Evolutionary conservation across 1,140 invertebrate species (phyloP), one percentile per base, ranked within the genome.

Genomic region (Drosophila simulans): DNA sequence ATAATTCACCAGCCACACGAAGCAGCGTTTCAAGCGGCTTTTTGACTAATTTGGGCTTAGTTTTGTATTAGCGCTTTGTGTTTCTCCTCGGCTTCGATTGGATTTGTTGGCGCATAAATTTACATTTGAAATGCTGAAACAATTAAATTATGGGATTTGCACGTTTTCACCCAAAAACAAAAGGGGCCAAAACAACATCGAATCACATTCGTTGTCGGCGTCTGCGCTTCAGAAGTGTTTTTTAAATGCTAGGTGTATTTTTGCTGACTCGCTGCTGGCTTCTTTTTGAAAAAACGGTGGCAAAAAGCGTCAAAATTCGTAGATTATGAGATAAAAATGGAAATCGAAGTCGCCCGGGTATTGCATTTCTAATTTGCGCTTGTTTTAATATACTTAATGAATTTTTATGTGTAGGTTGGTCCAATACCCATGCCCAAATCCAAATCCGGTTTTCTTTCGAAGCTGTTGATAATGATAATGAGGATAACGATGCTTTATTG

Each of bases 331-430:
- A 89, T 89, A 80, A 89, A 89, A 80, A 89, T 89, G 80, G 22
- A 78, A 89, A 89, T 89, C 0, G 5, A 0, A 17, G 8, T 15
- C 39, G 64, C 60, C 76, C 77, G 59, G 69, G 45, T 46, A 77
- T 77, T 77, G 56, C 75, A 77, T 90, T 89, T 84, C 73, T 89
- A 89, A 89, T 88, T 88, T 89, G 83, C 81, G 83, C 80, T 89
- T 88, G 84, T 88, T 88, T 88, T 89, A 88, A 88, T 89, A 89
- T 89, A 86, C 58, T 79, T 88, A 86, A 86, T 86, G 79, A 88
- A 88, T 86, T 88, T 86, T 76, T 62, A 75, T 76, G 57, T 51
- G 54, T 77, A 55, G 55, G 40, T 68, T 45, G 59, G 45, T 58
- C 17, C 11, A 34, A 48, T 34, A 39, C 20, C 22, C 40, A 45